Evolutionary conservation across 2,797 vertebrate species (phyloP), one percentile per base, ranked within the genome.

Genomic region (Smutsia temminckii): DNA sequence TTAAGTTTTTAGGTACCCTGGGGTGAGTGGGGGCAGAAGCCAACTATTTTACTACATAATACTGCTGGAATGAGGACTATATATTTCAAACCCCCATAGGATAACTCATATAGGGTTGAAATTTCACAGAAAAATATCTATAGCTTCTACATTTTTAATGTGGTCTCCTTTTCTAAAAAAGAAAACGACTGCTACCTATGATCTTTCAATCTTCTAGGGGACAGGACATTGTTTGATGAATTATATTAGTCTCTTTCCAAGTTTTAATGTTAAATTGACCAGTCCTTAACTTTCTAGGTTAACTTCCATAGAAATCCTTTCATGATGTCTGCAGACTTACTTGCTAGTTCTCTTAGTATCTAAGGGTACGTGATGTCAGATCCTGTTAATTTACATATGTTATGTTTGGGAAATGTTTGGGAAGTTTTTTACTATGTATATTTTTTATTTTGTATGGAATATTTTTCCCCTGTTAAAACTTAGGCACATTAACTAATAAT

Each of bases 191-290:
- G 16, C 77, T 37, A 69, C 42, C 42, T 79, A 21, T 63, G 64
- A 91, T 75, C 64, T 87, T 94, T 93, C 16, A 59, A 17, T 95
- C 64, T 92, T 78, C 53, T 3, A 74, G 32, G 57, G 64, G 20
- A 68, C 42, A 84, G 71, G 25, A 40, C 17, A 34, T 68, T 84
- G 23, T 72, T 23, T 53, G 29, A 57, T 61, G 6, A 72, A 57
- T 79, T 51, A 4, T 63, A 51, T 81, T 71, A 69, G 25, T 71
- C 2, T 84, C 23, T 93, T 83, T 91, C 49, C 21, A 84, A 64
- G 25, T 51, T 87, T 95, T 87, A 57, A 32, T 37, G 87, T 78
- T 83, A 78, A 93, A 71, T 78, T 37, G 18, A 46, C 34, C 8
- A 59, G 2, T 78, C 64, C 16, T 57, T 95, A 77, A 34, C 61